phyloP scores from a whole-genome alignment of 2,888 invertebrate genomes.

The Drosophila atripex region DNA sequence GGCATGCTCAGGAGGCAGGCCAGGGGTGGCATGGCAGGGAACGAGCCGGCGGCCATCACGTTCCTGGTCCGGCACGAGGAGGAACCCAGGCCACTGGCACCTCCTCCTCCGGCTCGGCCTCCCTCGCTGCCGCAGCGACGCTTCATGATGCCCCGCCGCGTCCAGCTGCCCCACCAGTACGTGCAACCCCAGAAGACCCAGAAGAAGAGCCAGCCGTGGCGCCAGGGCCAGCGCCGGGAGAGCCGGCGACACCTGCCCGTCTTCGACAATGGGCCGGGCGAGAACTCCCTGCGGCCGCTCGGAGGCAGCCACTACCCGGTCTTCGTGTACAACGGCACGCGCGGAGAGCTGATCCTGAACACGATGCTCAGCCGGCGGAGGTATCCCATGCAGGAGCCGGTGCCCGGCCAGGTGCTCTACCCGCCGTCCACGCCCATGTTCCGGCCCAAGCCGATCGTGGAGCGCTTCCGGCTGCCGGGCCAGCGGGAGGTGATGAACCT shows the following conservation, averaged over 20 bases:
- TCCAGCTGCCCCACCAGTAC: constrained; percentile 70
- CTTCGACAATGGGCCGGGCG: constrained; percentile 72
- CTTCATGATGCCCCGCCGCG: constrained; percentile 41
- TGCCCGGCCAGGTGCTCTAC: constrained; percentile 81
- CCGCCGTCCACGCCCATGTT: constrained; percentile 80
- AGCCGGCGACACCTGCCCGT: constrained; percentile 57
- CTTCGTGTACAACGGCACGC: constrained; percentile 78
- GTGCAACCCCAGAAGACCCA: constrained; percentile 19
- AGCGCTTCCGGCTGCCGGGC: constrained; percentile 64
- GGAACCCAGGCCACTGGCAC: neutral
- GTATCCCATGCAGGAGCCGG: constrained; percentile 83
- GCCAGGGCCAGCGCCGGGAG: constrained; percentile 12
- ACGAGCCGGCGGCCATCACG: constrained; percentile 32
- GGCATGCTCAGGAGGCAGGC: neutral
- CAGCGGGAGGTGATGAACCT: constrained; percentile 62
- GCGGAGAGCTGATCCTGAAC: constrained; percentile 80
- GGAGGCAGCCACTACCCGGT: constrained; percentile 56
- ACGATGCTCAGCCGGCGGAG: constrained; percentile 77
- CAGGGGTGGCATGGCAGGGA: neutral
- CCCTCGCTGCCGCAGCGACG: constrained; percentile 12
- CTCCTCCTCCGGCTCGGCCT: neutral
- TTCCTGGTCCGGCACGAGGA: constrained; percentile 49
- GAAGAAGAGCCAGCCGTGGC: neutral
- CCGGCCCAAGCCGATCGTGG: constrained; percentile 75
- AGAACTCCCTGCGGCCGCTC: constrained; percentile 40